Percentiles rank a stretch among this genome's conserved stretches.
Conservation (phyloP, 2,888 invertebrate species). For the Dolichopus griseipennis region DNA sequence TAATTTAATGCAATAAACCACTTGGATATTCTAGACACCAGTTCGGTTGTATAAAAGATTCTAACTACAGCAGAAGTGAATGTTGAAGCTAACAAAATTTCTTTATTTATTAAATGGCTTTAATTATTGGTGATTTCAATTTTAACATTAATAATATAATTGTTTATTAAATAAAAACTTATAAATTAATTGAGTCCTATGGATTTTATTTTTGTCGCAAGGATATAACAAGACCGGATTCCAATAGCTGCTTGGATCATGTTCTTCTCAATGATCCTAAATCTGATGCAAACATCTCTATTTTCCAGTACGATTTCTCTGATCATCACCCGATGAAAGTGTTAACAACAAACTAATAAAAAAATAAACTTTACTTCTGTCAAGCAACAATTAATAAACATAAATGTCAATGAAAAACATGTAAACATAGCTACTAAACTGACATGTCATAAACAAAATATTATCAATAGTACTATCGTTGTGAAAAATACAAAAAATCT, state of each 20-base stretch:
- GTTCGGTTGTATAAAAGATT: too few relatives aligned
- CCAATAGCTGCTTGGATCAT: neutral
- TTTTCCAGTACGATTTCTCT: neutral
- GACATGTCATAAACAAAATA: neutral
- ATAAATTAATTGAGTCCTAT: neutral
- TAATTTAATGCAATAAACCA: too few relatives aligned
- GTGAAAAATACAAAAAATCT: neutral
- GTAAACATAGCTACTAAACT: neutral
- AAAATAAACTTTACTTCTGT: too few relatives aligned
- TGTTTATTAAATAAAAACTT: neutral
- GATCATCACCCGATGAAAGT: too few relatives aligned
- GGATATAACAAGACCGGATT: neutral
- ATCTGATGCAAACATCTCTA: neutral
- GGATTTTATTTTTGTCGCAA: neutral
- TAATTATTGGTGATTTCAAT: neutral
- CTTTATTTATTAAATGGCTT: neutral
- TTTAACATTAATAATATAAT: neutral
- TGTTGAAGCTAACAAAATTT: too few relatives aligned
- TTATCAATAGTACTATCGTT: neutral
- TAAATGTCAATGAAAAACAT: neutral
- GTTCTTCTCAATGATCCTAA: neutral
- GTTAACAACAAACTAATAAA: too few relatives aligned
- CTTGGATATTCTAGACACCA: too few relatives aligned
- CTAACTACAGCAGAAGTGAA: too few relatives aligned
- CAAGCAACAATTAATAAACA: too few relatives aligned